Evolutionary conservation across 2,113 vertebrate species (phyloP).

Genomic region (Gambusia affinis): DNA sequence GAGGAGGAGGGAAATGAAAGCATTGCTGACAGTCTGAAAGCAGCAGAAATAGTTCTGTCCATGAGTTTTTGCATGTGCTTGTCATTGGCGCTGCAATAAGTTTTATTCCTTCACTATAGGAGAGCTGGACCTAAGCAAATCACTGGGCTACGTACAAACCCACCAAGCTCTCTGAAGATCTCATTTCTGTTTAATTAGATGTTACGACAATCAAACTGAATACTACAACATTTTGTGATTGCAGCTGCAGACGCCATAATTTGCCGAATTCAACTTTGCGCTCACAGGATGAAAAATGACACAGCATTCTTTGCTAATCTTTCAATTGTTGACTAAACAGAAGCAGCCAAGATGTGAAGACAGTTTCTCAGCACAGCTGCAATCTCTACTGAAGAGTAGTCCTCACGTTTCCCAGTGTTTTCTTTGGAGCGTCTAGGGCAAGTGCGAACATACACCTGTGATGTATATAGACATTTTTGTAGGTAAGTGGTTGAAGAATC

Average conservation of each 20-base stretch:
- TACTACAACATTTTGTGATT: slow-evolving; percentile 1
- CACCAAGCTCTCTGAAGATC: slow-evolving; percentile 21
- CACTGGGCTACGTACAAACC: slow-evolving; percentile 39
- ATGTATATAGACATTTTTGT: slow-evolving; percentile 43
- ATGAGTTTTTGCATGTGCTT: slow-evolving; percentile 6
- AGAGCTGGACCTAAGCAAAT: slow-evolving; percentile 38
- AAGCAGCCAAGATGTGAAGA: slow-evolving; percentile 11
- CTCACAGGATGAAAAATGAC: slow-evolving; percentile 16
- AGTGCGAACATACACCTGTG: slow-evolving; percentile 66
- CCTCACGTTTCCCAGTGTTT: slow-evolving; percentile 46
- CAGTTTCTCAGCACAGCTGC: slow-evolving; percentile 4
- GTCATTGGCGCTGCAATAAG: slow-evolving; percentile 11
- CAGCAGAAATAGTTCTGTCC: slow-evolving; percentile 39
- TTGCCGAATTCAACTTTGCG: background rate
- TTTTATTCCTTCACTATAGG: slow-evolving; percentile 56
- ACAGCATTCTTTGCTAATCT: slow-evolving; percentile 31
- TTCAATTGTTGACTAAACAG: slow-evolving; percentile 30
- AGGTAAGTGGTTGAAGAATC: slow-evolving; percentile 41
- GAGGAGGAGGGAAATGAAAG: slow-evolving; percentile 66
- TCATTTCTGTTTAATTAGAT: slow-evolving; percentile 24
- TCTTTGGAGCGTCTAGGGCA: slow-evolving; percentile 60
- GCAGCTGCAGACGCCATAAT: slow-evolving; percentile 21
- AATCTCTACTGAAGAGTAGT: slow-evolving; percentile 62
- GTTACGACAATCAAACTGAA: background rate
- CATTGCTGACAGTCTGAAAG: slow-evolving; percentile 62